These are phyloP conservation scores for Sarcophaga variegata DNA, from an alignment of 2,888 invertebrate genomes.

Conservation along the genomic window DNA sequence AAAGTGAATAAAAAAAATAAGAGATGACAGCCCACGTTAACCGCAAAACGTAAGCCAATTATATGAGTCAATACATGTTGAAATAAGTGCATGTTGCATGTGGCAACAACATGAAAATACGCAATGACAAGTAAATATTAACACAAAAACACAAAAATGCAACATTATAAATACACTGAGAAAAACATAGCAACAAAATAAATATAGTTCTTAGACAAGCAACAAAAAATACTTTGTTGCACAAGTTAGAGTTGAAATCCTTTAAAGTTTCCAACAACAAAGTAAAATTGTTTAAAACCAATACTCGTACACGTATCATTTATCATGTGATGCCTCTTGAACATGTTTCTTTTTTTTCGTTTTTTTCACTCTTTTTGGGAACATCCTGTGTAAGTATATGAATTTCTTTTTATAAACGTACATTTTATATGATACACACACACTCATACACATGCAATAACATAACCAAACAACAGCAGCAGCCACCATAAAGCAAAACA, in stretches of 20 bases:
- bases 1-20: neutral
- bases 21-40: constrained; percentile 12
- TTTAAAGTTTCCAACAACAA: no score
- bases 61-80: constrained; percentile 44
- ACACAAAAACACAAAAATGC: neutral
- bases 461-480: no score
- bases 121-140: constrained; percentile 21
- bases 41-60: constrained; percentile 54
- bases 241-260: no score
- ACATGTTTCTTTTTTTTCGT: neutral
- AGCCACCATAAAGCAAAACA: neutral
- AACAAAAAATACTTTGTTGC: no score
- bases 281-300: no score
- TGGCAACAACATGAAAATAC: constrained; percentile 28
- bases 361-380: neutral
- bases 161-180: no score
- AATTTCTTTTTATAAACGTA: neutral
- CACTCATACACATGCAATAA: no score
- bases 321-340: neutral
- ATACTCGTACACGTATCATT: no score
- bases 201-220: no score
- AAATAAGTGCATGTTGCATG: constrained; percentile 12
- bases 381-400: neutral
- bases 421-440: neutral
- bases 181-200: no score